Base-by-base conservation (phyloP, 2,888 invertebrate genomes). In the Ectemnius continuus region DNA sequence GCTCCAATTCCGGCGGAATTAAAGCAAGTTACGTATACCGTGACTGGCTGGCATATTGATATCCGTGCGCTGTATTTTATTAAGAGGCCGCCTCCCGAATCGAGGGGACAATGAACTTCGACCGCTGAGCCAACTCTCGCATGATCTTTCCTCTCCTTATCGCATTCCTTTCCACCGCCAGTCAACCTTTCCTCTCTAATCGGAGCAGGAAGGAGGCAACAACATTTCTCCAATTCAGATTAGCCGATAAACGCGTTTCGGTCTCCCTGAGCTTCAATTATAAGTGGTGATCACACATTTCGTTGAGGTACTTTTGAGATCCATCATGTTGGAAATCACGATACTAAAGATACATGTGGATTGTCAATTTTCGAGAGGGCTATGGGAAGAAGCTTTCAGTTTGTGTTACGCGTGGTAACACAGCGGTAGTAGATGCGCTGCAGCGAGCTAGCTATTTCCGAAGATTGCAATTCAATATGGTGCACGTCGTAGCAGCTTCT, bases 401-500 rank as follows among this genome's bases (percentile, higher is more conserved):
- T 20, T 57, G 58, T 28, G 11, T 20, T 57, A 62, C 47, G 16
- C 48, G 59, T 61, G 59, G 66, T 62, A 59, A 48, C 70, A 70
- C 77, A 66, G 67, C 66, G 67, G 67, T 36, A 36, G 36, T 36
- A 36, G 36, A 8, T 36, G 36, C 36, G 1, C 36, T 36, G 4
- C 36, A 11, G 36, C 36, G 36, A 6, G 0, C 36, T 11, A 8
- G 36, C 36, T 58, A 73, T 75, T 79, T 70, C 66, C 67, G 73
- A 76, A 79, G 75, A 82, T 82, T 80, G 82, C 80, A 68, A 80
- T 82, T 82, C 78, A 82, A 82, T 82, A 78, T 68, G 74, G 73
- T 75, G 67, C 59, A 57, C 73, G 58, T 69, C 73, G 74, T 65
- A 68, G 66, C 62, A 48, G 75, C 70, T 73, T 81, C 73, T 73